Percentiles rank a stretch among this genome's conserved stretches.
Evolutionary conservation across 1,140 invertebrate genomes (phyloP).

Genomic region (Sminthurides bifidus): DNA sequence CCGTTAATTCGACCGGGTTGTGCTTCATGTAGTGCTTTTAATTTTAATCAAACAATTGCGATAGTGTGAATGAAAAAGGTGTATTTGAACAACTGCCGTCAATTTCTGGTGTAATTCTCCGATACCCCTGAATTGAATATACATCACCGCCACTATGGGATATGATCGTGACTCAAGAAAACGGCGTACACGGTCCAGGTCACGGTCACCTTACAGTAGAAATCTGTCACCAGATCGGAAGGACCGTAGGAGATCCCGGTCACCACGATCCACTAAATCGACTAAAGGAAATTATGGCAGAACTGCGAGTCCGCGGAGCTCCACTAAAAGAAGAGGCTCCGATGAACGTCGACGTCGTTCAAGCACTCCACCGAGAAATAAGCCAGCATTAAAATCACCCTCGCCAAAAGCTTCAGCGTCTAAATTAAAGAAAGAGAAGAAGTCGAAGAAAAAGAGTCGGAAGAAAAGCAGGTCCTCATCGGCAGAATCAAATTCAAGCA

Average conservation of each 20-base stretch:
- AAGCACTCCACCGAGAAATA: not conserved
- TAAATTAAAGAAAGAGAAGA: constrained; percentile 8
- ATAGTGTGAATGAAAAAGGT: too few relatives aligned
- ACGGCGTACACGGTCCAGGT: not conserved
- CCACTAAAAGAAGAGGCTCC: not conserved
- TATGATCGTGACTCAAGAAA: not conserved
- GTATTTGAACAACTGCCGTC: too few relatives aligned
- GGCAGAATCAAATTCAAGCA: constrained; percentile 35
- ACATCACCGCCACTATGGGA: not conserved
- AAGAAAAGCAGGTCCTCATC: constrained; percentile 17
- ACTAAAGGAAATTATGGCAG: not conserved
- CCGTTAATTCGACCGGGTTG: too few relatives aligned
- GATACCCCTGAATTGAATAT: not conserved
- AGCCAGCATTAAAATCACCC: not conserved
- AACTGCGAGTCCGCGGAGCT: not conserved
- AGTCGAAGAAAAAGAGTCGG: constrained; percentile 9
- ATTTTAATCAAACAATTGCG: too few relatives aligned
- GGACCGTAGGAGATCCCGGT: not conserved
- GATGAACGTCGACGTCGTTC: not conserved
- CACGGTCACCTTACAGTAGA: too few relatives aligned
- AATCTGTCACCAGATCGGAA: not conserved
- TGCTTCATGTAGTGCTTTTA: too few relatives aligned
- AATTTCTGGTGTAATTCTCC: not conserved
- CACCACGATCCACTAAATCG: not conserved
- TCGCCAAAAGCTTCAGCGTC: not conserved